These are phyloP conservation scores for Nebria salina DNA, from an alignment of 2,888 invertebrate species.

Conservation along the genomic window DNA sequence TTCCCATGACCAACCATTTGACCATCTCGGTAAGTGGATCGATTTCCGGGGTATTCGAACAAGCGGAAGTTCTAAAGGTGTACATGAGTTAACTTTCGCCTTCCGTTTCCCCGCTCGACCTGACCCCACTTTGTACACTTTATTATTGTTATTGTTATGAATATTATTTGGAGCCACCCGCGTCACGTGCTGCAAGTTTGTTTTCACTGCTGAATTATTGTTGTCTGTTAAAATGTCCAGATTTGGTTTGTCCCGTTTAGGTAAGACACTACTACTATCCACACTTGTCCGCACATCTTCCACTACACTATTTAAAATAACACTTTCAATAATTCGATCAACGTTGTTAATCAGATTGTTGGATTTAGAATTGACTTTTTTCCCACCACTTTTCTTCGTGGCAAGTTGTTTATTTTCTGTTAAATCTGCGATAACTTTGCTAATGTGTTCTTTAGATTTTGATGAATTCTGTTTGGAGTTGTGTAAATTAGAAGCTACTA, in stretches of 20 bases:
- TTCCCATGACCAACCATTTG: constrained; percentile 93
- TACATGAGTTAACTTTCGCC: constrained; percentile 13
- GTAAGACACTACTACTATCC: constrained; percentile 53
- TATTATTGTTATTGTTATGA: constrained; percentile 47
- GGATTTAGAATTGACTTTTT: constrained; percentile 49
- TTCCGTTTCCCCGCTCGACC: constrained; percentile 33
- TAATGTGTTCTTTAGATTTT: constrained; percentile 57
- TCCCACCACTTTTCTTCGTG: constrained; percentile 50
- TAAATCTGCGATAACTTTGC: constrained; percentile 50
- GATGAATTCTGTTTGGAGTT: constrained; percentile 53
- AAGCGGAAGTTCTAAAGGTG: constrained; percentile 49
- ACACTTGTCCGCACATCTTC: constrained; percentile 58
- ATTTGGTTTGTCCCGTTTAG: constrained; percentile 54
- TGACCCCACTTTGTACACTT: constrained; percentile 48
- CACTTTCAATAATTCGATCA: constrained; percentile 65
- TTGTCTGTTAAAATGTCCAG: constrained; percentile 48
- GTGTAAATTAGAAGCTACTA: constrained; percentile 56
- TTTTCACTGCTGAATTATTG: constrained; percentile 36
- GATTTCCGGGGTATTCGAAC: constrained; percentile 56
- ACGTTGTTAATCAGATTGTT: constrained; percentile 67
- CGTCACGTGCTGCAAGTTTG: constrained; percentile 16
- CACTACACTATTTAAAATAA: constrained; percentile 56
- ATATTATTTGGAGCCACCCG: constrained; percentile 27
- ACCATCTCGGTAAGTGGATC: constrained; percentile 74
- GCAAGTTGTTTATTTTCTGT: constrained; percentile 54